A percentile compares a stretch with the other conserved stretches of the same genome.
phyloP scores from a whole-genome alignment of 1,140 invertebrate genomes.

The Zeugodacus cucurbitae region DNA sequence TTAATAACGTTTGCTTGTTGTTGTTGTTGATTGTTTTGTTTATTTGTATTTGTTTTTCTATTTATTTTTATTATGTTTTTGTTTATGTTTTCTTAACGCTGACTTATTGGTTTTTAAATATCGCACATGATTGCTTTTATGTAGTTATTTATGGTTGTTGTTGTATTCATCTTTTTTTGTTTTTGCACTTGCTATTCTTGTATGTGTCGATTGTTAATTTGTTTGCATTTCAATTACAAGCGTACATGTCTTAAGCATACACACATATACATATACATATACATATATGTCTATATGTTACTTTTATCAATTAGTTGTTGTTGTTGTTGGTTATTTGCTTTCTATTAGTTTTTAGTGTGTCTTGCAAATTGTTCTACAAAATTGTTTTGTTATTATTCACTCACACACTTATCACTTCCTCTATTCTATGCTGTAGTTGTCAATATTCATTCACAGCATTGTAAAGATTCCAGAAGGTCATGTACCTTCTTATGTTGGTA shows the following conservation, averaged over 20 bases:
- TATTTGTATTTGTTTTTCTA: slow-evolving; percentile 6
- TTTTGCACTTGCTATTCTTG: neutral
- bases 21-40: slow-evolving; percentile 4
- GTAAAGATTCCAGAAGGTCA: neutral
- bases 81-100: neutral
- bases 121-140: neutral
- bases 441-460: neutral
- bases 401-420: neutral
- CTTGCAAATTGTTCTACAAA: neutral
- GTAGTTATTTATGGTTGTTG: neutral
- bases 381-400: neutral
- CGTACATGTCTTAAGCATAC: neutral
- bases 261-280: neutral
- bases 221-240: neutral
- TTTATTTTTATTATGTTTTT: neutral
- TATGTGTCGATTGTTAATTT: slow-evolving; percentile 8
- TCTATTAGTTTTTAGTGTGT: neutral
- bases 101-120: neutral
- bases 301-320: no score
- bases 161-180: neutral
- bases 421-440: neutral
- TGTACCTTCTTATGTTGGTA: neutral
- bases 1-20: slow-evolving; percentile 1
- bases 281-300: neutral
- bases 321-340: neutral